phyloP scores from a whole-genome alignment of 2,797 vertebrate genomes.

The Squalus acanthias region DNA sequence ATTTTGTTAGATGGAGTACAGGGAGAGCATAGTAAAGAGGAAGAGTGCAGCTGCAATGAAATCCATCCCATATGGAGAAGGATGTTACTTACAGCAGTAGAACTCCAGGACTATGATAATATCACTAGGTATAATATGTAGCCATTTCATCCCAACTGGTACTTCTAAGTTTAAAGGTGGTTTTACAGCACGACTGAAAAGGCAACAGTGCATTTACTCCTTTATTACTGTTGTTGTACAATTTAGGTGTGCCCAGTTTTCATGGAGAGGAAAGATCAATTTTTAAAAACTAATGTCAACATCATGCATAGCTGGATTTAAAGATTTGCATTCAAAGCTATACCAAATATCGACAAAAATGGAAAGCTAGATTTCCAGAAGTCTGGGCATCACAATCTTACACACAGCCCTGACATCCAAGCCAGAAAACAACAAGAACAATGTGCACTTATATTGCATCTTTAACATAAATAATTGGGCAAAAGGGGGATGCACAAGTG shows the following conservation, averaged over 20 bases:
- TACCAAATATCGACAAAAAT: neutral
- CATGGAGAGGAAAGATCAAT: neutral
- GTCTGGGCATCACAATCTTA: no score
- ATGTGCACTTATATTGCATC: no score
- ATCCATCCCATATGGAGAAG: neutral
- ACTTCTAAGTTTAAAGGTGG: neutral
- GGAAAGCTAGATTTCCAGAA: neutral
- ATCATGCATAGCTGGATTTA: neutral
- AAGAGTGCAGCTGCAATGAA: neutral
- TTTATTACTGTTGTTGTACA: neutral
- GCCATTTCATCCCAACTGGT: neutral
- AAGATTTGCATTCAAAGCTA: neutral
- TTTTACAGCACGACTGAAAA: neutral
- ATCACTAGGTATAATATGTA: neutral
- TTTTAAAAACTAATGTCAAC: neutral
- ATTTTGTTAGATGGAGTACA: slow-evolving; percentile 13
- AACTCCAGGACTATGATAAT: neutral
- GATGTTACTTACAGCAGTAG: neutral
- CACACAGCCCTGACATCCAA: no score
- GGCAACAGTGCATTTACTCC: neutral
- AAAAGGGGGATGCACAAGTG: no score
- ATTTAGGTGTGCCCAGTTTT: neutral
- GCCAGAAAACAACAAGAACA: no score
- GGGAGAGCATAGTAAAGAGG: neutral
- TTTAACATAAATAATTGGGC: no score